Evolutionary conservation across 2,113 vertebrate species (phyloP).

Genomic region (Pardalotus punctatus): DNA sequence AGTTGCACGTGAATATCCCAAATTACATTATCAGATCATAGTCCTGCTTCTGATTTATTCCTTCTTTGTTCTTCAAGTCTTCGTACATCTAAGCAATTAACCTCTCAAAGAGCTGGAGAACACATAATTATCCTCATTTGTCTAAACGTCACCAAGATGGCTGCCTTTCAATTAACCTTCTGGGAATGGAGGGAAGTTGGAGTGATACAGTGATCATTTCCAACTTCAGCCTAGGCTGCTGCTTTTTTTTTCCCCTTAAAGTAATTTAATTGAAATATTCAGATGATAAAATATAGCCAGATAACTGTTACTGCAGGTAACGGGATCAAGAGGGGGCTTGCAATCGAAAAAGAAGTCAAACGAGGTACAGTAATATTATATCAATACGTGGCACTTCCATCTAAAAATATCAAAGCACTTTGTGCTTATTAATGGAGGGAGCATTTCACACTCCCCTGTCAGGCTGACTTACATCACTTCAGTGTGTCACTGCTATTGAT

Average conservation of each 20-base stretch:
- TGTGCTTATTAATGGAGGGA: slow-evolving; percentile 12
- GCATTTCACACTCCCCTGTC: not conserved
- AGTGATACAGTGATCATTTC: slow-evolving; percentile 81
- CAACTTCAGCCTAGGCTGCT: slow-evolving; percentile 68
- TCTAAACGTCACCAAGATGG: slow-evolving; percentile 82
- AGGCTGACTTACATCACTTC: not conserved
- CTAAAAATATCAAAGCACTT: slow-evolving; percentile 37
- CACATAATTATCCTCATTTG: slow-evolving; percentile 85
- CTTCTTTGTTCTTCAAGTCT: slow-evolving; percentile 80
- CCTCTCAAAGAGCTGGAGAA: slow-evolving; percentile 81
- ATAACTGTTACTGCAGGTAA: slow-evolving; percentile 73
- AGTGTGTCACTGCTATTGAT: accelerated
- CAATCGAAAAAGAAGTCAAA: slow-evolving; percentile 58
- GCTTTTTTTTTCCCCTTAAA: slow-evolving; percentile 30
- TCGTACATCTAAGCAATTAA: slow-evolving; percentile 82
- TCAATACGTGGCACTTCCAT: slow-evolving; percentile 33
- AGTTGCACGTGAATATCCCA: slow-evolving; percentile 71
- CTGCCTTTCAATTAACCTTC: slow-evolving; percentile 85
- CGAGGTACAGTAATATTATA: slow-evolving; percentile 58
- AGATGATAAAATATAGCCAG: slow-evolving; percentile 73
- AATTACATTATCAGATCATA: slow-evolving; percentile 78
- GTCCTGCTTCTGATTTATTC: slow-evolving; percentile 78
- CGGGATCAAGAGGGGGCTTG: slow-evolving; percentile 62
- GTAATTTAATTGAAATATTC: slow-evolving; percentile 80
- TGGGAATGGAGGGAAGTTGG: slow-evolving; percentile 77